phyloP scores from a whole-genome alignment of 2,888 invertebrate species.

The Epicampocera succincta region DNA sequence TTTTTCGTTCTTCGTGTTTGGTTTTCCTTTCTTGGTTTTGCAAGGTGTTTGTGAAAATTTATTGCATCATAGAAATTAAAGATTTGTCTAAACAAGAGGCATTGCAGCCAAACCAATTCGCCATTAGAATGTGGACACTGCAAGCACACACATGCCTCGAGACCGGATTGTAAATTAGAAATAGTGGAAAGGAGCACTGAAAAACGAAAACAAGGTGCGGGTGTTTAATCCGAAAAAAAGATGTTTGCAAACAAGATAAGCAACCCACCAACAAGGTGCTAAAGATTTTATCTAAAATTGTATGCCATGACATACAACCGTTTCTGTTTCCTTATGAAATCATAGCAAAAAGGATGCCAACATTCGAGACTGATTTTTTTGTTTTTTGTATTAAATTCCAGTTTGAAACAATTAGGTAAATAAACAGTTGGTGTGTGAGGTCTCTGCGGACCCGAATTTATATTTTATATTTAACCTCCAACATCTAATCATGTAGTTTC shows the following conservation, averaged over 20 bases:
- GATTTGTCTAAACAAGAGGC: constrained; percentile 7
- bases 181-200: background rate
- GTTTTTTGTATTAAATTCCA: too few relatives aligned
- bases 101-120: constrained; percentile 11
- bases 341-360: background rate
- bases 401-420: too few relatives aligned
- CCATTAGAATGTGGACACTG: constrained; percentile 28
- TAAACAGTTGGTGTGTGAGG: too few relatives aligned
- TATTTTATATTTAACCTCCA: too few relatives aligned
- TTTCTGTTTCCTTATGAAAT: constrained; percentile 31
- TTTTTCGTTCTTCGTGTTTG: too few relatives aligned
- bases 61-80: constrained; percentile 55
- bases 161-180: constrained; percentile 34
- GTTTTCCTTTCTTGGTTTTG: constrained; percentile 51
- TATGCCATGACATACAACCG: constrained; percentile 49
- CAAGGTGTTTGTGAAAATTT: constrained; percentile 65
- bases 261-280: constrained; percentile 46
- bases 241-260: background rate
- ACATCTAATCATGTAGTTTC: too few relatives aligned
- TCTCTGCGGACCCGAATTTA: too few relatives aligned
- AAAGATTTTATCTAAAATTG: constrained; percentile 57
- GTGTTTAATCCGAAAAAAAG: constrained; percentile 39
- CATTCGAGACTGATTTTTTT: background rate
- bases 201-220: constrained; percentile 54
- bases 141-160: background rate